phyloP scores from a whole-genome alignment of 1,140 invertebrate genomes.

The Odontomachus brunneus region DNA sequence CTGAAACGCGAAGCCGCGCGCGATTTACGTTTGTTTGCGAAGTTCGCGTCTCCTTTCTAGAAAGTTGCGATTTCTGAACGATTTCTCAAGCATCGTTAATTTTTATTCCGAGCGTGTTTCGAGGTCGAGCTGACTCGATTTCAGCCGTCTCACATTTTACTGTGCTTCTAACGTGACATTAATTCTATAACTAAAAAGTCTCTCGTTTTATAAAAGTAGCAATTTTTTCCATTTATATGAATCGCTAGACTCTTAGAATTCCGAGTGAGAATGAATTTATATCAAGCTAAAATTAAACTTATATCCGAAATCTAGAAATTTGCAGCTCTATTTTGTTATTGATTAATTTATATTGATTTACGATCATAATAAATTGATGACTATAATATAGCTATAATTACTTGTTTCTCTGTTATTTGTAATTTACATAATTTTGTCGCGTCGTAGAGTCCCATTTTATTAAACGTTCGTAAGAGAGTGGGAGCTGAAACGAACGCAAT shows the following conservation, averaged over 20 bases:
- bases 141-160: background rate
- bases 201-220: no score
- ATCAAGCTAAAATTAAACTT: no score
- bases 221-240: no score
- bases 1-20: background rate
- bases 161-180: no score
- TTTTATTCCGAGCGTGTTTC: no score
- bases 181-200: no score
- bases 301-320: no score
- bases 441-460: slow-evolving; percentile 17
- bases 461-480: slow-evolving; percentile 8
- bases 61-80: background rate
- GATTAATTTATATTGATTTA: slow-evolving; percentile 42
- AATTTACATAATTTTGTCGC: slow-evolving; percentile 31
- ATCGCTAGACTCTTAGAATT: no score
- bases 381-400: slow-evolving; percentile 57
- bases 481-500: slow-evolving; percentile 53
- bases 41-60: background rate
- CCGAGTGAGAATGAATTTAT: no score
- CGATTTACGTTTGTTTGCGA: background rate
- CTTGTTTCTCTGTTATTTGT: slow-evolving; percentile 10
- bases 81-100: background rate
- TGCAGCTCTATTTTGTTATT: background rate
- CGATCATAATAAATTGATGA: slow-evolving; percentile 45
- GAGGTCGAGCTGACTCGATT: background rate